A percentile compares a stretch with the other conserved stretches of the same genome.
Evolutionary conservation across 2,113 vertebrate species (phyloP).

Genomic region (Myrmecophaga tridactyla): DNA sequence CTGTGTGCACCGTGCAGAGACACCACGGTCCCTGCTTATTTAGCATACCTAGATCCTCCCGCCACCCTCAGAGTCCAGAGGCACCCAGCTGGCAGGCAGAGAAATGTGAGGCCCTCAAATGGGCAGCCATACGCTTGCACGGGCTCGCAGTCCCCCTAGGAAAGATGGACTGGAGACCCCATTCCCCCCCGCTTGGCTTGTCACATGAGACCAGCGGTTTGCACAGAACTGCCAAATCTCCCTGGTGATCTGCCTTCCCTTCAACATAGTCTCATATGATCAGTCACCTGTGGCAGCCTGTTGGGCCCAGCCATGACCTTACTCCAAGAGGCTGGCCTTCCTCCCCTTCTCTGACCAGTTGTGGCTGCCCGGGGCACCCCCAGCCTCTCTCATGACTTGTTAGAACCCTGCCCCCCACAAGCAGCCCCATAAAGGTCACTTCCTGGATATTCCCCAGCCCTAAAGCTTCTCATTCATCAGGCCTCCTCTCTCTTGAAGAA

Average conservation of each 20-base stretch:
- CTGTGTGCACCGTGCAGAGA: neutral
- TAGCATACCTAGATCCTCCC: neutral
- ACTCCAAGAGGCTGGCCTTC: neutral
- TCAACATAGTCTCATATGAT: neutral
- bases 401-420: neutral
- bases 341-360: neutral
- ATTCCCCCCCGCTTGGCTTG: neutral
- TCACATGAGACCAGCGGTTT: slow-evolving; percentile 3
- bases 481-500: slow-evolving; percentile 16
- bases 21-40: neutral
- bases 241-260: neutral
- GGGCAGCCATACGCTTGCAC: neutral
- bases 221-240: neutral
- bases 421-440: slow-evolving; percentile 20
- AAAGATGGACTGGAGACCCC: neutral
- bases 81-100: neutral
- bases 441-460: neutral
- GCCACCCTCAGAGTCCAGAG: neutral
- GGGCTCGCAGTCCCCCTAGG: neutral
- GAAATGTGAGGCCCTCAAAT: neutral
- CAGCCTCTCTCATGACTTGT: neutral
- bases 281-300: neutral
- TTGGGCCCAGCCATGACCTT: neutral
- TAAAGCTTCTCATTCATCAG: slow-evolving; percentile 28
- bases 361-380: neutral